Percentiles rank a stretch among this genome's conserved stretches.
Evolutionary conservation across 2,797 vertebrate genomes (phyloP).

Genomic region (Lindbergichthys nudifrons): DNA sequence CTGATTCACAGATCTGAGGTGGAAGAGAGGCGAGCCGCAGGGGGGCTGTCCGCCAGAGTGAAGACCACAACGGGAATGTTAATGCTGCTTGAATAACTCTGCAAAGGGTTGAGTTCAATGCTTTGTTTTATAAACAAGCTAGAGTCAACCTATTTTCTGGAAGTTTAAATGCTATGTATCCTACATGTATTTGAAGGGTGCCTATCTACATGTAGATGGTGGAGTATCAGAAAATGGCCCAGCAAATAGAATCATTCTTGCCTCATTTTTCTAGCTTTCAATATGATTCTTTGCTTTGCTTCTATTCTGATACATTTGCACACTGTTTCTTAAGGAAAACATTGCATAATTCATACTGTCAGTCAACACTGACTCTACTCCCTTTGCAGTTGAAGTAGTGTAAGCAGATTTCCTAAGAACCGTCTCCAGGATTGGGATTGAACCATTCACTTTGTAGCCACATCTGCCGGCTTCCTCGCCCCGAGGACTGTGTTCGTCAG

Average conservation of each 20-base stretch:
- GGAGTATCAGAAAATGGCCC: background rate
- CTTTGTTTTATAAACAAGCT: constrained; percentile 5
- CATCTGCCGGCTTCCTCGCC: constrained; percentile 54
- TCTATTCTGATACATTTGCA: background rate
- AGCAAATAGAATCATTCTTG: background rate
- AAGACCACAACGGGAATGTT: constrained; percentile 39
- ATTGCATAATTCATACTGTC: background rate
- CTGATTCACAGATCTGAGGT: constrained; percentile 63
- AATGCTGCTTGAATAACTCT: constrained; percentile 34
- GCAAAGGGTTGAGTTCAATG: constrained; percentile 11
- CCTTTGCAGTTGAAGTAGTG: background rate
- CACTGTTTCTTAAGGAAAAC: background rate
- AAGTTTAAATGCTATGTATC: background rate
- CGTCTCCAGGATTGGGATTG: constrained; percentile 43
- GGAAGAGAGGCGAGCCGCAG: constrained; percentile 51
- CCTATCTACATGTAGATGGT: background rate
- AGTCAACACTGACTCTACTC: constrained; percentile 7
- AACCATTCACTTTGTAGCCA: constrained; percentile 55
- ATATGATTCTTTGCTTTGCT: background rate
- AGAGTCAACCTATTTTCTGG: background rate
- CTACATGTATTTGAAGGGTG: background rate
- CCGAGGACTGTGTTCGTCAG: constrained; percentile 23
- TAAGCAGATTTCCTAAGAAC: constrained; percentile 38
- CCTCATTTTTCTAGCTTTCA: background rate
- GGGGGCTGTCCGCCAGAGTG: constrained; percentile 54